Percentiles rank a stretch among this genome's conserved stretches.
phyloP scores from a whole-genome alignment of 2,888 invertebrate species.

The Eilema griseolum region DNA sequence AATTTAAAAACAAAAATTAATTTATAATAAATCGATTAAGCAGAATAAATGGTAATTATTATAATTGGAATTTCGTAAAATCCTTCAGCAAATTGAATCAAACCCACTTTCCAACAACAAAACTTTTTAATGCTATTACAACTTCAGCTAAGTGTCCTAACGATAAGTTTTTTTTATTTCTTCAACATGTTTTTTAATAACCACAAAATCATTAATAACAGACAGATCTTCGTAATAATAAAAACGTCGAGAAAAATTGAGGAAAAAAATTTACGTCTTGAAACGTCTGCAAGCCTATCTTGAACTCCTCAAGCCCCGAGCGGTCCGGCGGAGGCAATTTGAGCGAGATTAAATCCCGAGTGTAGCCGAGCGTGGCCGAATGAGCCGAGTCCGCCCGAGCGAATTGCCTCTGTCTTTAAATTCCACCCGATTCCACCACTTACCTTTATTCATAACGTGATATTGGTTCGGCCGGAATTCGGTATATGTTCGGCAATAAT shows the following conservation, averaged over 20 bases:
- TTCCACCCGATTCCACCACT: slow-evolving; percentile 48
- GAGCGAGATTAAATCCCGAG: slow-evolving; percentile 67
- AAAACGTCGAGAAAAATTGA: slow-evolving; percentile 54
- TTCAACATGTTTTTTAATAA: slow-evolving; percentile 12
- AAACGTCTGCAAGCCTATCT: slow-evolving; percentile 57
- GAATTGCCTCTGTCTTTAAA: slow-evolving; percentile 54
- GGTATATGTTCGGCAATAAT: slow-evolving; percentile 55
- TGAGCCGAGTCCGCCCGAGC: slow-evolving; percentile 47
- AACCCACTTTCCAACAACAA: not conserved
- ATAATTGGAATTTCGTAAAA: not conserved
- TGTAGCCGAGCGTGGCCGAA: slow-evolving; percentile 59
- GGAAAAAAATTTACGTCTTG: slow-evolving; percentile 56
- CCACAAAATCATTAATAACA: slow-evolving; percentile 45
- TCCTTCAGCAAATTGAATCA: not conserved
- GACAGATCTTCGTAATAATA: slow-evolving; percentile 53
- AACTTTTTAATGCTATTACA: not conserved
- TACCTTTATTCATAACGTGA: slow-evolving; percentile 62
- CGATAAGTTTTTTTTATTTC: not conserved
- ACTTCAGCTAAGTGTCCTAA: not conserved
- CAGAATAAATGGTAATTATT: too few species aligned
- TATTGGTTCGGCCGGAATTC: slow-evolving; percentile 55
- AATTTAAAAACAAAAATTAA: too few species aligned
- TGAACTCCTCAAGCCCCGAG: slow-evolving; percentile 54
- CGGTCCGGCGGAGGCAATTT: slow-evolving; percentile 64
- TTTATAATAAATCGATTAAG: too few species aligned